Percentiles rank a stretch among this genome's conserved stretches.
These are phyloP conservation scores for Hapalemur alaotrensis DNA, from an alignment of 2,797 vertebrate genomes.

Conservation along the genomic window DNA sequence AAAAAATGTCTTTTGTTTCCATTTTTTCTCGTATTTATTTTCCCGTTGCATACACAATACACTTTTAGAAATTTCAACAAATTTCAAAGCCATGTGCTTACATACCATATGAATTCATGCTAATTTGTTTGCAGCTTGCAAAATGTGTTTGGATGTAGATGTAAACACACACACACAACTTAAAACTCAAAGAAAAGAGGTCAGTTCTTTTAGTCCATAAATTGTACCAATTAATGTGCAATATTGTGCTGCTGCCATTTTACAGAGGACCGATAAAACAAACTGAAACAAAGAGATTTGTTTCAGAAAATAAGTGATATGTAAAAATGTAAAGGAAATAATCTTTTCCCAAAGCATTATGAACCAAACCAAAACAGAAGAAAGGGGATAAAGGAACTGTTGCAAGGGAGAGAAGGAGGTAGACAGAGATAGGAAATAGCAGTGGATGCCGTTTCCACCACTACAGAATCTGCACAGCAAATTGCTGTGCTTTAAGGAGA, in stretches of 20 bases:
- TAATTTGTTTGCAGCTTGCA: slow-evolving; percentile 52
- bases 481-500: slow-evolving; percentile 82
- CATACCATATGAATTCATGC: slow-evolving; percentile 28
- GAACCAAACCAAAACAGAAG: slow-evolving; percentile 64
- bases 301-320: slow-evolving; percentile 36
- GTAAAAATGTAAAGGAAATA: slow-evolving; percentile 50
- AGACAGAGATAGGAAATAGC: slow-evolving; percentile 71
- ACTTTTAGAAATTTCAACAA: slow-evolving; percentile 54
- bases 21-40: neutral
- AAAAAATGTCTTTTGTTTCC: slow-evolving; percentile 21
- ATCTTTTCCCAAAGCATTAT: slow-evolving; percentile 22
- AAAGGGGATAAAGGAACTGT: slow-evolving; percentile 33
- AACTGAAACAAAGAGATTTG: slow-evolving; percentile 30
- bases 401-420: slow-evolving; percentile 62
- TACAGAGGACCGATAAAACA: neutral
- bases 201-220: neutral
- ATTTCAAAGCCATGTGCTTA: slow-evolving; percentile 46
- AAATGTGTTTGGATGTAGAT: slow-evolving; percentile 35
- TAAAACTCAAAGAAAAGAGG: slow-evolving; percentile 16
- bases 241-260: neutral
- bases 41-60: neutral
- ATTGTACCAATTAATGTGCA: slow-evolving; percentile 15
- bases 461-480: slow-evolving; percentile 76
- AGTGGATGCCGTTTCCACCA: slow-evolving; percentile 69
- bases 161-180: neutral